A percentile compares a stretch with the other conserved stretches of the same genome.
phyloP scores from a whole-genome alignment of 2,797 vertebrate genomes.

The Sebastes minor region DNA sequence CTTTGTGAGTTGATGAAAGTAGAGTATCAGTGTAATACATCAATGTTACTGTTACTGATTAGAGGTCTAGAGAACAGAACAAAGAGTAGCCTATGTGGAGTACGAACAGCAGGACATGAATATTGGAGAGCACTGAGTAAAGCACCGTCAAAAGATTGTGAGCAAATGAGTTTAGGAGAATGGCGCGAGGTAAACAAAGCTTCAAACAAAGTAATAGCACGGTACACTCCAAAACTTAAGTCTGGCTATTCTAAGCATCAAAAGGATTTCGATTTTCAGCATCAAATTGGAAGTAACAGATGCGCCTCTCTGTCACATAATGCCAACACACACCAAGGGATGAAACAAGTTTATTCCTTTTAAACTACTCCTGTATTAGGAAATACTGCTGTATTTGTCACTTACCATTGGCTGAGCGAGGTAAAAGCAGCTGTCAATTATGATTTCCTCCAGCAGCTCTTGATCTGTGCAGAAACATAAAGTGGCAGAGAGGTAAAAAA shows the following conservation, averaged over 20 bases:
- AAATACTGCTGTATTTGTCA: constrained; percentile 17
- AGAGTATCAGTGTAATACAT: constrained; percentile 38
- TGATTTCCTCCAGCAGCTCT: constrained; percentile 89
- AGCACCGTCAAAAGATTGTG: not conserved
- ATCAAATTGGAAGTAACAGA: not conserved
- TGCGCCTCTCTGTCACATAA: not conserved
- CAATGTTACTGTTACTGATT: constrained; percentile 46
- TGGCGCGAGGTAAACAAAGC: constrained; percentile 9
- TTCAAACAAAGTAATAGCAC: not conserved
- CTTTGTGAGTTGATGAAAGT: constrained; percentile 59
- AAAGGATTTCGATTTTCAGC: not conserved
- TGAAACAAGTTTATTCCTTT: not conserved
- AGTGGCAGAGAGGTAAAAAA: constrained; percentile 12
- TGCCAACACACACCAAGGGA: not conserved
- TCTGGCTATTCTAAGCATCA: not conserved
- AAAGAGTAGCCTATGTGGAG: constrained; percentile 14
- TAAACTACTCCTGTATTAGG: not conserved
- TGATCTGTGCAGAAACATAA: constrained; percentile 83
- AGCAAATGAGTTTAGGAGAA: constrained; percentile 4
- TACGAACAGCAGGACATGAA: constrained; percentile 30
- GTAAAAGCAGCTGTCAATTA: constrained; percentile 87
- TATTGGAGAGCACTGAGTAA: constrained; percentile 6
- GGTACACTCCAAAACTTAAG: not conserved
- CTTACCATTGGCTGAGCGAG: constrained; percentile 86
- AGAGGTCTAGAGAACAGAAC: constrained; percentile 37